phyloP scores from a whole-genome alignment of 2,797 vertebrate species.

The Botia kubotai region DNA sequence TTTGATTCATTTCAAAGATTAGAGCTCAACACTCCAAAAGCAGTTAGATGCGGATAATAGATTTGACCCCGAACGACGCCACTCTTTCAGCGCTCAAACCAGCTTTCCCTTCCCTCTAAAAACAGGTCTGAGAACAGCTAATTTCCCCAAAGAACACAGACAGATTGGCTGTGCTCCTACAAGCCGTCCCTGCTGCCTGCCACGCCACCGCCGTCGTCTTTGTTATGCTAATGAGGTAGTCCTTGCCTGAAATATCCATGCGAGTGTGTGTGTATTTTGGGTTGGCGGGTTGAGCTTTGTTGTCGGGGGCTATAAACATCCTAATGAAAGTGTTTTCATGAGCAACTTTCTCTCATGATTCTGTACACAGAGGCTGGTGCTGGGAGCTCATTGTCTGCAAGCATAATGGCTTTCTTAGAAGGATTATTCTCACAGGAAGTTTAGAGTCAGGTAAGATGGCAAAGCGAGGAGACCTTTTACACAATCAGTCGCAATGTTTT shows the following conservation, averaged over 20 bases:
- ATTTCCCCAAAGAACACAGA: conserved; percentile 54
- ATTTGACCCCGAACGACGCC: conserved; percentile 49
- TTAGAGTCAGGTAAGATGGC: conserved; percentile 42
- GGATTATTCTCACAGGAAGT: conserved; percentile 26
- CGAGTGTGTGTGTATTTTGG: conserved; percentile 47
- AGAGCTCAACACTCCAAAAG: conserved; percentile 13
- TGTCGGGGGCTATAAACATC: conserved; percentile 54
- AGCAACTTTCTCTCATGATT: conserved; percentile 49
- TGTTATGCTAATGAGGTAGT: conserved; percentile 62
- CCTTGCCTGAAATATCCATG: conserved; percentile 57
- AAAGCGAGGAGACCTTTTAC: conserved; percentile 26
- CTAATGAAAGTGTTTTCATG: conserved; percentile 59
- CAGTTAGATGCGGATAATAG: conserved; percentile 42
- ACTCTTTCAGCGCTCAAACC: conserved; percentile 33
- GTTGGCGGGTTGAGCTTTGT: conserved; percentile 48
- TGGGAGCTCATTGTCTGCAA: conserved; percentile 36
- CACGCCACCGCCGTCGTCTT: conserved; percentile 55
- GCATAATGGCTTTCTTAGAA: conserved; percentile 57
- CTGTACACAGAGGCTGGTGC: conserved; percentile 39
- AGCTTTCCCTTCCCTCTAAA: conserved; percentile 40
- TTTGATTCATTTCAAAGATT: conserved; percentile 27
- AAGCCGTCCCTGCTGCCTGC: conserved; percentile 46
- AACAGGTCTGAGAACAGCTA: conserved; percentile 57
- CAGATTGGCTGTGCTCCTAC: conserved; percentile 57
- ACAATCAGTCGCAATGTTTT: conserved; percentile 12